These are phyloP conservation scores for Nomada fucata DNA, from an alignment of 2,888 invertebrate genomes.

Conservation along the genomic window DNA sequence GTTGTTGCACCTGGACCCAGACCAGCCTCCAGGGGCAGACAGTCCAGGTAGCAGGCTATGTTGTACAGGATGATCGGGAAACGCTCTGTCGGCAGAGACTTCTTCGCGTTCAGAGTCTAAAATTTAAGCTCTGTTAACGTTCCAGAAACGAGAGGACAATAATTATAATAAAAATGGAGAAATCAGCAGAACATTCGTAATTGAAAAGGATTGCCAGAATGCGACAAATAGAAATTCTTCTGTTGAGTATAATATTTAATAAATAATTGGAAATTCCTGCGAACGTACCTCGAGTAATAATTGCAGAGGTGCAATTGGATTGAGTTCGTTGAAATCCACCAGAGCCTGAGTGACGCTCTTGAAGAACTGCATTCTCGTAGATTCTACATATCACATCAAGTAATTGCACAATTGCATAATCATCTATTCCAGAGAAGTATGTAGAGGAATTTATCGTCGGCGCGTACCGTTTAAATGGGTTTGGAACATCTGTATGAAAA, in stretches of 20 bases:
- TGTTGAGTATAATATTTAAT: background rate
- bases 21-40: conserved; percentile 93
- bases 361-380: conserved; percentile 93
- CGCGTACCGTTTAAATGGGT: conserved; percentile 92
- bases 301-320: conserved; percentile 97
- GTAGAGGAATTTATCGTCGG: background rate
- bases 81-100: conserved; percentile 89
- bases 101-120: conserved; percentile 90
- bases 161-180: too few species aligned
- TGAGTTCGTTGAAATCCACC: conserved; percentile 97
- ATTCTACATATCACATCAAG: conserved; percentile 85
- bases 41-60: conserved; percentile 96
- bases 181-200: too few species aligned
- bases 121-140: conserved; percentile 62
- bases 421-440: background rate
- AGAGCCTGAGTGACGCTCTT: conserved; percentile 97
- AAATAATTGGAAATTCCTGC: background rate
- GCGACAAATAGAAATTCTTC: conserved; percentile 8
- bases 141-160: too few species aligned
- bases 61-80: conserved; percentile 94
- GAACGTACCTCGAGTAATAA: conserved; percentile 91
- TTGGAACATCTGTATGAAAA: conserved; percentile 97
- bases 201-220: background rate
- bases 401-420: background rate
- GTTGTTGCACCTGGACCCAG: conserved; percentile 88